Conservation (phyloP, 2,113 vertebrate species). For the Amphiprion percula region DNA sequence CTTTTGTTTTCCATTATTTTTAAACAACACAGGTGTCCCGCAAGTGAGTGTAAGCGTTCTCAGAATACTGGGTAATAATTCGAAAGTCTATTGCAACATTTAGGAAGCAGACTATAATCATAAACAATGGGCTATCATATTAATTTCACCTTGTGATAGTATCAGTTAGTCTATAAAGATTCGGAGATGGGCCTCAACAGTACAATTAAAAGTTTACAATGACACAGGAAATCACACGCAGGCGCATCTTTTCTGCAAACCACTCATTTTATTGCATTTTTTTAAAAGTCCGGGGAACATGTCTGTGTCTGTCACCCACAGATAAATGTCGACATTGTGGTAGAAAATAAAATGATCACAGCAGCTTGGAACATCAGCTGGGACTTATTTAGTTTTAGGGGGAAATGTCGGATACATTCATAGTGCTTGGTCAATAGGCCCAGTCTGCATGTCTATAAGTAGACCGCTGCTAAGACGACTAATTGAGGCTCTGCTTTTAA, state of each 20-base stretch:
- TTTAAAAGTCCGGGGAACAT: slow-evolving; percentile 30
- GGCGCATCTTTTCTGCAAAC: slow-evolving; percentile 62
- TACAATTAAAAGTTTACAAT: slow-evolving; percentile 91
- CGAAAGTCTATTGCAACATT: slow-evolving; percentile 64
- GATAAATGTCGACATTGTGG: slow-evolving; percentile 53
- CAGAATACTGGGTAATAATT: slow-evolving; percentile 62
- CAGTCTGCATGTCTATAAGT: slow-evolving; percentile 29
- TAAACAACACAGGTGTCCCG: slow-evolving; percentile 51
- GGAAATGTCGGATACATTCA: slow-evolving; percentile 42
- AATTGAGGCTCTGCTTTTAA: slow-evolving; percentile 42
- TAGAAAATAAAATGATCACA: slow-evolving; percentile 55
- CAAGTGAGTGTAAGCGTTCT: slow-evolving; percentile 57
- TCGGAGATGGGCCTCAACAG: slow-evolving; percentile 80
- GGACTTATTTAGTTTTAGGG: slow-evolving; percentile 67
- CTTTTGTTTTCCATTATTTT: slow-evolving; percentile 46
- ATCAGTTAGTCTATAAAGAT: slow-evolving; percentile 87
- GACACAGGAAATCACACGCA: slow-evolving; percentile 77
- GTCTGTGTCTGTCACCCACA: slow-evolving; percentile 35
- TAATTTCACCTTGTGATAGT: slow-evolving; percentile 83
- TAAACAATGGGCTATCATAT: slow-evolving; percentile 79
- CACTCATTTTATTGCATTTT: slow-evolving; percentile 67
- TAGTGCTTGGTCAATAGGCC: slow-evolving; percentile 32
- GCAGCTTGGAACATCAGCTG: slow-evolving; percentile 55
- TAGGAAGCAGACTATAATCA: slow-evolving; percentile 73
- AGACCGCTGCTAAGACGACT: slow-evolving; percentile 30